Evolutionary conservation across 2,888 invertebrate genomes (phyloP).

Genomic region (Ecliptopera silaceata): DNA sequence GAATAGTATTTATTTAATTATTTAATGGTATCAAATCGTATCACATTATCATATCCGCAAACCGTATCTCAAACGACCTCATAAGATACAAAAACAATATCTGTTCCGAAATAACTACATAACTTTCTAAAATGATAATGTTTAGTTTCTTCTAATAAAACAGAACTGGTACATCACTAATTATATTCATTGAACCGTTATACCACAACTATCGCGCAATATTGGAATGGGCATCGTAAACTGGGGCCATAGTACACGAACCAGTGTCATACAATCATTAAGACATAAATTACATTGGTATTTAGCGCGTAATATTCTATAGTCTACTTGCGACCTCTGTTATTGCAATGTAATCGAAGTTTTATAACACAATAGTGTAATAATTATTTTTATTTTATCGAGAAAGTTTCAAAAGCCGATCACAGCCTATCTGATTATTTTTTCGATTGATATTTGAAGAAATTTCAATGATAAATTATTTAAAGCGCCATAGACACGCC

Average conservation of each 20-base stretch:
- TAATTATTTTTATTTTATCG: too few relatives aligned
- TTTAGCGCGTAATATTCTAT: too few relatives aligned
- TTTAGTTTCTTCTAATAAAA: conserved; percentile 41
- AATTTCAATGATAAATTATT: too few relatives aligned
- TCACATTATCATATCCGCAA: conserved; percentile 21
- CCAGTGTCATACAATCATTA: too few relatives aligned
- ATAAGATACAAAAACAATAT: conserved; percentile 38
- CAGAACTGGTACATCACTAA: conserved; percentile 53
- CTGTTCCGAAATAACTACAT: conserved; percentile 34
- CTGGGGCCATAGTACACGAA: conserved; percentile 13
- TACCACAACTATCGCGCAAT: conserved; percentile 42
- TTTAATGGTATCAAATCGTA: conserved; percentile 4
- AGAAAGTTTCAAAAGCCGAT: too few relatives aligned
- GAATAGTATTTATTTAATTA: not conserved
- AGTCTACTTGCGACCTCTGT: too few relatives aligned
- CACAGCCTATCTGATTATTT: too few relatives aligned
- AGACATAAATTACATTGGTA: too few relatives aligned
- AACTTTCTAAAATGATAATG: conserved; percentile 43
- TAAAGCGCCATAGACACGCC: too few relatives aligned
- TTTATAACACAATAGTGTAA: too few relatives aligned
- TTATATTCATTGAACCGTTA: conserved; percentile 51
- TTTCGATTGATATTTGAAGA: too few relatives aligned
- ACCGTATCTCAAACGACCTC: conserved; percentile 28
- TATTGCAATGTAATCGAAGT: too few relatives aligned
- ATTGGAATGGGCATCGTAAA: conserved; percentile 41